phyloP scores from a whole-genome alignment of 2,113 vertebrate genomes.

The Colaptes auratus region DNA sequence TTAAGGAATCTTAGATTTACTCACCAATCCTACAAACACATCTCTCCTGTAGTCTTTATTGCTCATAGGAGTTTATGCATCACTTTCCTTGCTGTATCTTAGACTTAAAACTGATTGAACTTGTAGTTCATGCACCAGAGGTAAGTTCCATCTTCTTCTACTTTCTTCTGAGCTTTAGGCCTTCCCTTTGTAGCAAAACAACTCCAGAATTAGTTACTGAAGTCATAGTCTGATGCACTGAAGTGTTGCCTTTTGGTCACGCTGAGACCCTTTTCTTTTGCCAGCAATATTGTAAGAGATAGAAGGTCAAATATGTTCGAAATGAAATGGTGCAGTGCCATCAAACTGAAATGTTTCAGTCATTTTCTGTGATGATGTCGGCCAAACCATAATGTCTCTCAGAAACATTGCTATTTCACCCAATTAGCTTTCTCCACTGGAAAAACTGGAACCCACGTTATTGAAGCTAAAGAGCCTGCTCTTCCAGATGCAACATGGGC shows the following conservation, averaged over 20 bases:
- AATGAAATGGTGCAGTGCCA: neutral
- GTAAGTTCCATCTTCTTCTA: neutral
- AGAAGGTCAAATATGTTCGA: neutral
- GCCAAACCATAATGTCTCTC: neutral
- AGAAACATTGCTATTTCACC: neutral
- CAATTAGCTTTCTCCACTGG: neutral
- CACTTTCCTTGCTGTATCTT: neutral
- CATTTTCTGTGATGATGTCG: neutral
- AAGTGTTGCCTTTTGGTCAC: neutral
- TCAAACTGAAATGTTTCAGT: neutral
- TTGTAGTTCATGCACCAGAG: neutral
- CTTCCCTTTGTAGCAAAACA: neutral
- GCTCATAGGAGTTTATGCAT: neutral
- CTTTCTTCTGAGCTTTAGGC: neutral
- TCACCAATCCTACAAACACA: neutral
- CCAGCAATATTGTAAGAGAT: neutral
- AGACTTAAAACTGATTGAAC: neutral
- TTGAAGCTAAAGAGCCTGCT: neutral
- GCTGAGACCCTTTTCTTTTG: neutral
- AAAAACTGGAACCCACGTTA: neutral
- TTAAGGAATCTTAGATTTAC: slow-evolving; percentile 10
- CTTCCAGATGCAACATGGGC: rapidly evolving
- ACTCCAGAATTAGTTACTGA: neutral
- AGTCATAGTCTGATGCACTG: neutral
- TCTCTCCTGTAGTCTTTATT: neutral